These are phyloP conservation scores for Tympanoctomys barrerae DNA, from an alignment of 2,797 vertebrate species.

Conservation along the genomic window DNA sequence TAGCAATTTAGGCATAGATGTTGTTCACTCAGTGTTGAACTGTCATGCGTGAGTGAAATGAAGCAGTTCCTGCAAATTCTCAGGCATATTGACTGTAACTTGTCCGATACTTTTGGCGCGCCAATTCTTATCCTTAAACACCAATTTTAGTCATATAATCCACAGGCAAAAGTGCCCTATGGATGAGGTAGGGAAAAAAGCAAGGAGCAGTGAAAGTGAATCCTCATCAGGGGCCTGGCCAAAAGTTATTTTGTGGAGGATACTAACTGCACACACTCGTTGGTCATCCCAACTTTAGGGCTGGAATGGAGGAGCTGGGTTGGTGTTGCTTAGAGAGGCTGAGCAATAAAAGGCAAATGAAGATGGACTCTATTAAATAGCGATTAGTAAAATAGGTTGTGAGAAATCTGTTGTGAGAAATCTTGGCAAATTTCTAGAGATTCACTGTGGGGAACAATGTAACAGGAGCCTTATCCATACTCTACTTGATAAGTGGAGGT, in stretches of 20 bases:
- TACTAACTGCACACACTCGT: background rate
- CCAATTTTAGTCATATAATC: background rate
- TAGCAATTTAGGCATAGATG: background rate
- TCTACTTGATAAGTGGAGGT: slow-evolving; percentile 17
- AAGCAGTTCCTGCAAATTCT: background rate
- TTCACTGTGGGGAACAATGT: background rate
- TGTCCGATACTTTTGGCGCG: background rate
- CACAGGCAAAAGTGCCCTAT: background rate
- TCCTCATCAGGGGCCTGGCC: background rate
- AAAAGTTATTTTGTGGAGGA: background rate
- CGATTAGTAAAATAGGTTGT: background rate
- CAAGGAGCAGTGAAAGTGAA: background rate
- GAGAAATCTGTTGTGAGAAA: slow-evolving; percentile 34
- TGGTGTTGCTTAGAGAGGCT: background rate
- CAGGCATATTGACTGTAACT: background rate
- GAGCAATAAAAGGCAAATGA: background rate
- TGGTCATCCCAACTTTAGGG: background rate
- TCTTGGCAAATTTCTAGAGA: slow-evolving; percentile 12
- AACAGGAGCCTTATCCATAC: background rate
- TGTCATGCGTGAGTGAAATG: background rate
- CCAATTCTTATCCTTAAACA: background rate
- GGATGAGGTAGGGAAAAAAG: background rate
- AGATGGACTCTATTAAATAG: background rate
- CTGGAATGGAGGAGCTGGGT: background rate
- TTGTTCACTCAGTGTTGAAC: background rate